Percentiles rank a stretch among this genome's conserved stretches.
Evolutionary conservation across 2,113 vertebrate genomes (phyloP).

Genomic region (Pseudorhombus dupliciocellatus): DNA sequence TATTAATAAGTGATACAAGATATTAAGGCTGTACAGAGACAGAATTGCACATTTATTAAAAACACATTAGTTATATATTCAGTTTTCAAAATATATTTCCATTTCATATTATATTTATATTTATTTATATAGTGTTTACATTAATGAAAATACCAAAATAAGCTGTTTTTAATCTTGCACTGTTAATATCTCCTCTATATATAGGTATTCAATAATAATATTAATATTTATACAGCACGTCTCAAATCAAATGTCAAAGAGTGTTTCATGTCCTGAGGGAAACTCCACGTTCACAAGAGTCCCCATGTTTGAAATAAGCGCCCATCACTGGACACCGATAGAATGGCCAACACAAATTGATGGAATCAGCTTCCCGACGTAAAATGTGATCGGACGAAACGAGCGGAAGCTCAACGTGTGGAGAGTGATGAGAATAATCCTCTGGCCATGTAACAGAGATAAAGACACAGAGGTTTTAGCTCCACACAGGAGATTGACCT

Average conservation of each 20-base stretch:
- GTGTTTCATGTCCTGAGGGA: no score
- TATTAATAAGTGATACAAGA: no score
- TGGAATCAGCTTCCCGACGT: not conserved
- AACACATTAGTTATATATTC: not conserved
- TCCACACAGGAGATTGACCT: conserved; percentile 73
- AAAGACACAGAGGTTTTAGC: conserved; percentile 74
- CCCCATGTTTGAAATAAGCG: no score
- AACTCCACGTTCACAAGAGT: no score
- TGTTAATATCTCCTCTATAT: no score
- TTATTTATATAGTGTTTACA: not conserved
- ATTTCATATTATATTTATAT: no score
- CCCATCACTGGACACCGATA: not conserved
- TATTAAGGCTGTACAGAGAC: no score
- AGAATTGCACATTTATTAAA: no score
- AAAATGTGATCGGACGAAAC: not conserved
- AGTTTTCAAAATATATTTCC: not conserved
- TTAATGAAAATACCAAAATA: no score
- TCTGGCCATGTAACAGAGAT: conserved; percentile 69
- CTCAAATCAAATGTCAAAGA: no score
- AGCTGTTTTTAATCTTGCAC: no score
- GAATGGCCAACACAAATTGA: not conserved
- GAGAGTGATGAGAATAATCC: conserved; percentile 72
- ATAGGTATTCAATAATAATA: not conserved
- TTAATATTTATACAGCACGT: not conserved
- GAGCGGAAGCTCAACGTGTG: not conserved